Evolutionary conservation across 2,797 vertebrate species (phyloP).

Genomic region (Clarias pachynema): DNA sequence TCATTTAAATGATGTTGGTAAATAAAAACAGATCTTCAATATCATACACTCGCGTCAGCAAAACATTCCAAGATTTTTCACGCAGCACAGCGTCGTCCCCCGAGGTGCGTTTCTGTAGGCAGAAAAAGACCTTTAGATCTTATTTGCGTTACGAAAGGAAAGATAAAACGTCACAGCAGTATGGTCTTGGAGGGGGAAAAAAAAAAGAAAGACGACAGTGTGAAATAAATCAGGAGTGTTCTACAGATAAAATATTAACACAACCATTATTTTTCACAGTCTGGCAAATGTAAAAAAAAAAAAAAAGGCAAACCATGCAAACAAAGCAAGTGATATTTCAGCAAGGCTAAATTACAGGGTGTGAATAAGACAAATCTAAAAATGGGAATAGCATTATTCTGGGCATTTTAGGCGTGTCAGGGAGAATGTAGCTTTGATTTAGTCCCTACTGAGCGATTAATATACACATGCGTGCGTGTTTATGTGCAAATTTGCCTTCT

Average conservation of each 20-base stretch:
- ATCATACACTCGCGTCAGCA: background rate
- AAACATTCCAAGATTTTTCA: background rate
- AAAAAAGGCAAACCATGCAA: background rate
- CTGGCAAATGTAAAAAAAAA: background rate
- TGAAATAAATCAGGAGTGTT: background rate
- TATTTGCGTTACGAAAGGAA: slow-evolving; percentile 3
- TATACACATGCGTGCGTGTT: background rate
- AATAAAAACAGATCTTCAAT: slow-evolving; percentile 4
- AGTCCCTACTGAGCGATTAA: background rate
- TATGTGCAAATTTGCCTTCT: too few species aligned
- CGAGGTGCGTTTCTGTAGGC: background rate
- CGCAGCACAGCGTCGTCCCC: background rate
- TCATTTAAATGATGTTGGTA: background rate
- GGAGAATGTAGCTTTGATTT: background rate
- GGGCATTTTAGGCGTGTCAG: background rate
- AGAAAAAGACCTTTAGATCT: slow-evolving; percentile 4
- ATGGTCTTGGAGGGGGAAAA: background rate
- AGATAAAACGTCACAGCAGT: background rate
- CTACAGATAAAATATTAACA: slow-evolving; percentile 13
- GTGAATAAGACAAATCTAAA: slow-evolving; percentile 3
- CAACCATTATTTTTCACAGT: background rate
- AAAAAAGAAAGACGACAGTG: background rate
- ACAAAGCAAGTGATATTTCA: background rate
- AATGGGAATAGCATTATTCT: background rate
- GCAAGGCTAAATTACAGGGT: background rate